Conservation (phyloP, 2,113 vertebrate genomes). For the Trachemys scripta region DNA sequence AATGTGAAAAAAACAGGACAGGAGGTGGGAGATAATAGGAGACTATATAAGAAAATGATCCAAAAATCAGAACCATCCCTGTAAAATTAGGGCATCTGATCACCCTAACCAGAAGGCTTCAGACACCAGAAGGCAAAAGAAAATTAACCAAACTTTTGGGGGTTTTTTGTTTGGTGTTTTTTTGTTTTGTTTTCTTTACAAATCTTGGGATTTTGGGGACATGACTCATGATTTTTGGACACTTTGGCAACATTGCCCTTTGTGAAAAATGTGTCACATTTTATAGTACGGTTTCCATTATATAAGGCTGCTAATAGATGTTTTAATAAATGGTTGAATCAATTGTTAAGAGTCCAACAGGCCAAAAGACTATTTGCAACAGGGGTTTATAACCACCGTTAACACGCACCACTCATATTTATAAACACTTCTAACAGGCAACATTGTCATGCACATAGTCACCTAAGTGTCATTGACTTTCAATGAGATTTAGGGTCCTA, state of each 20-base stretch:
- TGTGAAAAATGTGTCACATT: conserved; percentile 66
- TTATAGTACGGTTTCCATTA: conserved; percentile 52
- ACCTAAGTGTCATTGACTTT: conserved; percentile 46
- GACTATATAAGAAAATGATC: no score
- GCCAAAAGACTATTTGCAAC: conserved; percentile 56
- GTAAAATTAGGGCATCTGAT: no score
- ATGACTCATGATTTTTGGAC: conserved; percentile 29
- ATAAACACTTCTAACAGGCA: conserved; percentile 7
- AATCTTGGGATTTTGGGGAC: neutral
- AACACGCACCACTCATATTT: neutral
- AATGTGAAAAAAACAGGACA: no score
- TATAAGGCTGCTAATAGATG: conserved; percentile 23
- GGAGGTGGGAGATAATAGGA: no score
- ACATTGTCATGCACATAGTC: conserved; percentile 33
- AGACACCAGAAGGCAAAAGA: conserved; percentile 57
- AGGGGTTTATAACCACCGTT: conserved; percentile 60
- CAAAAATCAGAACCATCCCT: no score
- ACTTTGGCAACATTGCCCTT: conserved; percentile 73
- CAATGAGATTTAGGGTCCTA: conserved; percentile 42
- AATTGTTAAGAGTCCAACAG: conserved; percentile 46
- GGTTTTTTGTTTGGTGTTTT: no score
- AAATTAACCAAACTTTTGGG: conserved; percentile 63
- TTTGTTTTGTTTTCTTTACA: no score
- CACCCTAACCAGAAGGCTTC: conserved; percentile 16
- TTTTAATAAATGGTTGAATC: conserved; percentile 64